These are phyloP conservation scores for Bombylius major DNA, from an alignment of 2,888 invertebrate genomes.

Conservation along the genomic window DNA sequence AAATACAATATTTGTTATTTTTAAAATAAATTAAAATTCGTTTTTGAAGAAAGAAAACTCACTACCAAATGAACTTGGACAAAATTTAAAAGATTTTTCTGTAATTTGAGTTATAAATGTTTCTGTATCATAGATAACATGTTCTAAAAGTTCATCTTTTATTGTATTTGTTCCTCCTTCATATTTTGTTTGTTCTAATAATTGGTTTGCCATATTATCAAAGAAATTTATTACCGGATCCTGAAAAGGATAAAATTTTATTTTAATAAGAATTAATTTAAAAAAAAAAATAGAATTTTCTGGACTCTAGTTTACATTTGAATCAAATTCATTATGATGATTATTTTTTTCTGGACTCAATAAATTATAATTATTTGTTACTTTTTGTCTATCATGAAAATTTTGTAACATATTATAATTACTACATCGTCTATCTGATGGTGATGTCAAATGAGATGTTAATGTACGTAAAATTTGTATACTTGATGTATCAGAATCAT, in stretches of 20 bases:
- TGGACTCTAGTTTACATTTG: no score
- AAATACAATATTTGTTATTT: no score
- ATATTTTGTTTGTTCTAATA: constrained; percentile 8
- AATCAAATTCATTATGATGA: no score
- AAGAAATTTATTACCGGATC: constrained; percentile 15
- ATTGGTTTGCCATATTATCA: constrained; percentile 15
- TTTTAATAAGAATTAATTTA: neutral
- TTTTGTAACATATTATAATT: neutral
- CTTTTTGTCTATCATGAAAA: neutral
- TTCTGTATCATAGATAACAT: constrained; percentile 54
- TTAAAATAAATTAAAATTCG: no score
- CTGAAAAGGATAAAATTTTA: neutral
- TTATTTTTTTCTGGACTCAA: no score
- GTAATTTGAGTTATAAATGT: constrained; percentile 42
- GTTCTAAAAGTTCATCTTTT: constrained; percentile 45
- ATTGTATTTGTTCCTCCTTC: constrained; percentile 27
- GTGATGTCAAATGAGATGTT: constrained; percentile 24
- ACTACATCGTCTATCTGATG: constrained; percentile 4
- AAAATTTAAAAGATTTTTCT: constrained; percentile 14
- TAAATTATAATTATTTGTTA: no score
- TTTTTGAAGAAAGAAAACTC: neutral
- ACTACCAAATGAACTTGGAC: constrained; percentile 15
- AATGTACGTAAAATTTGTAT: constrained; percentile 31
- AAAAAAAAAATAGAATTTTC: no score
- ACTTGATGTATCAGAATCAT: constrained; percentile 29